Conservation (phyloP, 2,797 vertebrate genomes). For the Clarias laeviceps region DNA sequence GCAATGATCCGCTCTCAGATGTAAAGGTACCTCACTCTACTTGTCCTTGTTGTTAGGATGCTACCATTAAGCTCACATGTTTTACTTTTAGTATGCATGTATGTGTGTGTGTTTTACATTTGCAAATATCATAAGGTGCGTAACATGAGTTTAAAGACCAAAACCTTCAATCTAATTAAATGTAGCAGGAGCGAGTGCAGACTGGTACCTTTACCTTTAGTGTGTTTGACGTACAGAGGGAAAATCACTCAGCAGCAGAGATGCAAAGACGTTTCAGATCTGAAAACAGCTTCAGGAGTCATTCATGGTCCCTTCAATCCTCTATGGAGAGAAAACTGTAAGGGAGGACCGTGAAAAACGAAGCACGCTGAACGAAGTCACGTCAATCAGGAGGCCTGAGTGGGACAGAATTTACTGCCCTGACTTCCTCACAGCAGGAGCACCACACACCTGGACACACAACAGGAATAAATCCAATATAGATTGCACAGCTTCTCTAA, state of each 20-base stretch:
- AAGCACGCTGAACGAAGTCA: conserved; percentile 11
- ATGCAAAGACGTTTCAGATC: conserved; percentile 11
- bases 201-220: neutral
- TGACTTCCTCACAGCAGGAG: conserved; percentile 77
- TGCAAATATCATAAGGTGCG: neutral
- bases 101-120: neutral
- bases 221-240: neutral
- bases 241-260: neutral
- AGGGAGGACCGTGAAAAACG: neutral
- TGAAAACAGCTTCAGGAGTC: conserved; percentile 17
- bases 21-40: neutral
- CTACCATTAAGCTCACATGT: conserved; percentile 17
- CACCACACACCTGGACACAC: conserved; percentile 72
- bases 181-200: neutral
- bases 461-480: conserved; percentile 83
- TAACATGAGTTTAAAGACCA: neutral
- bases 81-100: too few species aligned
- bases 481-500: conserved; percentile 79
- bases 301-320: neutral
- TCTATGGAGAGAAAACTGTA: conserved; percentile 15
- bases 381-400: conserved; percentile 17
- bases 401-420: conserved; percentile 66
- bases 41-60: neutral
- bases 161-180: neutral
- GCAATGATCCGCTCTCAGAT: neutral